Percentiles rank a stretch among this genome's conserved stretches.
These are phyloP conservation scores for Agrochola lota DNA, from an alignment of 2,888 invertebrate species.

Conservation along the genomic window DNA sequence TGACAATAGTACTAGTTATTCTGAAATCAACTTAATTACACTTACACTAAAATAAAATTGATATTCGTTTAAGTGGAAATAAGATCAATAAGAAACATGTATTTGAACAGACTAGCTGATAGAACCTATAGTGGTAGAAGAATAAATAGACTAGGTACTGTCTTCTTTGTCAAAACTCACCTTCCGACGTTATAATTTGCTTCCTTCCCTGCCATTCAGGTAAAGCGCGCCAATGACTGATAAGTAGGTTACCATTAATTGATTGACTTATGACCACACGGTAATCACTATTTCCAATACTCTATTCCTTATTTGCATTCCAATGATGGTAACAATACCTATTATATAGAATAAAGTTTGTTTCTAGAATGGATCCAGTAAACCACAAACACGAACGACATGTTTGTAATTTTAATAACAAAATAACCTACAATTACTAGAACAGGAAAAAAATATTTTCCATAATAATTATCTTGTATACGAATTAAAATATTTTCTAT, in stretches of 20 bases:
- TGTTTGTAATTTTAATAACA: neutral
- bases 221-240: neutral
- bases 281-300: neutral
- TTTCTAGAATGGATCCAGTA: neutral
- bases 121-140: no score
- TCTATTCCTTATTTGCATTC: no score
- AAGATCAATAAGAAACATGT: neutral
- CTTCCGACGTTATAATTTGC: neutral
- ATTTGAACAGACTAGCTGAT: neutral
- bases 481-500: neutral
- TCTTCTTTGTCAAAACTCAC: neutral
- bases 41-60: neutral
- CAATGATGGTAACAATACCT: neutral
- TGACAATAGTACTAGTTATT: neutral
- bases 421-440: neutral
- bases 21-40: neutral
- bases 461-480: neutral
- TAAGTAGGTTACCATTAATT: neutral
- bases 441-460: neutral
- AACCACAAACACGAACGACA: neutral
- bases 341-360: neutral
- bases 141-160: neutral
- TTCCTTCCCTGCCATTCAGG: slow-evolving; percentile 3
- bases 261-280: neutral
- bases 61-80: neutral